A percentile compares a stretch with the other conserved stretches of the same genome.
These are phyloP conservation scores for Pemphigus obesinymphae DNA, from an alignment of 1,140 invertebrate species.

Conservation along the genomic window DNA sequence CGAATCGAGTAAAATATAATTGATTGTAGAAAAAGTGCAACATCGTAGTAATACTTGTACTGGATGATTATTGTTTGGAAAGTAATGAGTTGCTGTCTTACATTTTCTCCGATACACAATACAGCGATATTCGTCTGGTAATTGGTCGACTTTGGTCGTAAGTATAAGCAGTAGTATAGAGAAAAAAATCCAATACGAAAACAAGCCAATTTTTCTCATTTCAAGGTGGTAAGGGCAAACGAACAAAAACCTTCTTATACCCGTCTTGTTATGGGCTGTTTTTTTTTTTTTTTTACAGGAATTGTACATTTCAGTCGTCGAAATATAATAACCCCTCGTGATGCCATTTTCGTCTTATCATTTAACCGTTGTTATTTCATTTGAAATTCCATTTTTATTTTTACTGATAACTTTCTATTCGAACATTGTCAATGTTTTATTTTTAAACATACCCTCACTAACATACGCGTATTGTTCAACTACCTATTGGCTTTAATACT, in stretches of 20 bases:
- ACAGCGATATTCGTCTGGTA: neutral
- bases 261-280: neutral
- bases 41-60: neutral
- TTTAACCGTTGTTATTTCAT: neutral
- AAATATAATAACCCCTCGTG: neutral
- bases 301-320: neutral
- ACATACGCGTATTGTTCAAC: too few species aligned
- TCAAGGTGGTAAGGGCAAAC: neutral
- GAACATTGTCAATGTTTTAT: neutral
- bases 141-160: neutral
- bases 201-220: neutral
- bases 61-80: neutral
- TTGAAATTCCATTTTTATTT: neutral
- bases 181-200: neutral
- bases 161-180: neutral
- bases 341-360: neutral
- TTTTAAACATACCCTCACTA: neutral
- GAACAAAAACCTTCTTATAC: neutral
- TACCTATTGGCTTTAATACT: too few species aligned
- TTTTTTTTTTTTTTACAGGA: neutral
- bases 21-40: too few species aligned
- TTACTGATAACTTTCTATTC: neutral
- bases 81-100: neutral
- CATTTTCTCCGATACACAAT: neutral
- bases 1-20: too few species aligned